phyloP scores from a whole-genome alignment of 1,140 invertebrate species.

The Euglossa dilemma region DNA sequence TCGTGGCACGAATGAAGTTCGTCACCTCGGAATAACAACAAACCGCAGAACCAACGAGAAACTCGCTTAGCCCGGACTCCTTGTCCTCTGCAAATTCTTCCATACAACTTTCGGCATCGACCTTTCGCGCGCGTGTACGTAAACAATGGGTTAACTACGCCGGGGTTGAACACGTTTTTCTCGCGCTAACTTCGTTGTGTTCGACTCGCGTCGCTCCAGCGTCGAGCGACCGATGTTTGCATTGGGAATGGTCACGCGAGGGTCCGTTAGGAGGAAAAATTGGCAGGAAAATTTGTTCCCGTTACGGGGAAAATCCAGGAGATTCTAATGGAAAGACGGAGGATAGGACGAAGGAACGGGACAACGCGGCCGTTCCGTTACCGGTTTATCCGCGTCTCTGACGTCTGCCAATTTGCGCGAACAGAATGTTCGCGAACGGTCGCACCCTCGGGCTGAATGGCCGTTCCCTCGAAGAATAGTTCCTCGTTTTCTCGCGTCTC shows the following conservation, averaged over 20 bases:
- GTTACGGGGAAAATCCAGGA: too few relatives aligned
- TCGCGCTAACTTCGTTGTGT: conserved; percentile 20
- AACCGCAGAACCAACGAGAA: neutral
- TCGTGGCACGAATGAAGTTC: neutral
- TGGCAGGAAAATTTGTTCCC: neutral
- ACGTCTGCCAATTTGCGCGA: conserved; percentile 25
- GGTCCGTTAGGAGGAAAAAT: neutral
- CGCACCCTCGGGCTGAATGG: neutral
- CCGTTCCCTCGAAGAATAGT: neutral
- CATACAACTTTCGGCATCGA: neutral
- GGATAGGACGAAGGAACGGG: neutral
- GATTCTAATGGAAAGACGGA: conserved; percentile 4
- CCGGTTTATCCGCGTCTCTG: conserved; percentile 19
- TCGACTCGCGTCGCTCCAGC: conserved; percentile 25
- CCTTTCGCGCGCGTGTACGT: too few relatives aligned
- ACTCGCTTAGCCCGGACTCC: neutral
- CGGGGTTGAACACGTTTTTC: neutral
- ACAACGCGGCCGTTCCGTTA: neutral
- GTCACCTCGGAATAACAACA: neutral
- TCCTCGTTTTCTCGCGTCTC: neutral
- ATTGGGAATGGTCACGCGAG: too few relatives aligned
- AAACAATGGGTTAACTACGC: neutral
- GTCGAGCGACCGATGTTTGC: too few relatives aligned
- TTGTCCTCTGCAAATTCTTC: neutral
- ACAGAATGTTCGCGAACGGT: neutral